Percentiles rank a stretch among this genome's conserved stretches.
phyloP scores from a whole-genome alignment of 2,113 vertebrate genomes.

The Microtus richardsoni region DNA sequence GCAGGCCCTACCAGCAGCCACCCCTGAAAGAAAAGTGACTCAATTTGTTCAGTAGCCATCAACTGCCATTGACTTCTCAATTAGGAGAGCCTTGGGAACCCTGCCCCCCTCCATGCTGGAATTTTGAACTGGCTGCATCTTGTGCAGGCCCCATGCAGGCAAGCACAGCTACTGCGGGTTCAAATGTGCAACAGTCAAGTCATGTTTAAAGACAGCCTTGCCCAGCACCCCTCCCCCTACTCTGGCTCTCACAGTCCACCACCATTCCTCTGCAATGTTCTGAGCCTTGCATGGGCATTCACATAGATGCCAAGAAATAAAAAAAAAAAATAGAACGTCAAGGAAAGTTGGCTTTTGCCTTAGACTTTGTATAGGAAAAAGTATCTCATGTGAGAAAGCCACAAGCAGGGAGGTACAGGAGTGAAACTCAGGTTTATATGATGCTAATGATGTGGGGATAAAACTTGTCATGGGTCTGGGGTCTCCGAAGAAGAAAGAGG shows the following conservation, averaged over 20 bases:
- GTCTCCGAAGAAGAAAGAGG: neutral
- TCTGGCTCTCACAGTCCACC: neutral
- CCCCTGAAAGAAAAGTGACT: neutral
- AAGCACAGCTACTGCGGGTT: neutral
- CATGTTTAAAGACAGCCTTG: too few relatives aligned
- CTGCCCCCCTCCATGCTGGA: neutral
- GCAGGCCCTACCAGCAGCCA: neutral
- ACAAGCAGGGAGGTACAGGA: fast-evolving
- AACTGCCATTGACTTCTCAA: neutral
- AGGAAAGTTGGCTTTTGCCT: neutral
- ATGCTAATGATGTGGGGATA: neutral
- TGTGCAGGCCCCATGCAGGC: neutral
- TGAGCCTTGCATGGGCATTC: neutral
- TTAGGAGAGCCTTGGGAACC: neutral
- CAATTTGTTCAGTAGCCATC: neutral
- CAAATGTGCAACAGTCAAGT: neutral
- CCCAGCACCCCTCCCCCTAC: neutral
- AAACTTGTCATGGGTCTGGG: too few relatives aligned
- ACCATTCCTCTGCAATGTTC: neutral
- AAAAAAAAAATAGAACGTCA: neutral
- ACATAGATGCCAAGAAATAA: neutral
- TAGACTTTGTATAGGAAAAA: neutral
- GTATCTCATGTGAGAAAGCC: neutral
- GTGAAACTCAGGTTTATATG: neutral
- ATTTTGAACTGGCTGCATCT: neutral